Base-by-base conservation (phyloP, 2,888 invertebrate genomes). In the Drosophila neonasuta region DNA sequence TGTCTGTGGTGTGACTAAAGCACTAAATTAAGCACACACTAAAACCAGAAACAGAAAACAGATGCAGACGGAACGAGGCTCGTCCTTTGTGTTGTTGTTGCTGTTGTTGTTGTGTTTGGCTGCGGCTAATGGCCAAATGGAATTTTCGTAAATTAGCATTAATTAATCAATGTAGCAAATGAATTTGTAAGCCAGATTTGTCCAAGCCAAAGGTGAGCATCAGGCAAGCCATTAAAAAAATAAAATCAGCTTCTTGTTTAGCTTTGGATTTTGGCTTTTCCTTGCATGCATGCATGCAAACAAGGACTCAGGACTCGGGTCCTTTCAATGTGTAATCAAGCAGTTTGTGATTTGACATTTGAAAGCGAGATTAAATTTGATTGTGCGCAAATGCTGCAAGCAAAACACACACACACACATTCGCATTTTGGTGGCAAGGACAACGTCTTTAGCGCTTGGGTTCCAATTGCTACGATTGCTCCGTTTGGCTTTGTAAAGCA, bases 61-160 rank as follows among this genome's bases (percentile, higher is more conserved):
- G 36, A 29, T 36, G 42, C 29, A 65, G n/a, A 30, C 57, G 45
- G 54, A 29, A 8, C 7, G 17, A 34, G 20, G 42, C 39, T 3
- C 2, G 56, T 49, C 62, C 54, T 60, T 46, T 49, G 17, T 30
- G 20, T 17, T 30, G 42, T 52, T 44, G 54, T 15, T 42, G 24
- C 9, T 15, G 10, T 24, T 10, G n/a, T 13, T 50, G 15, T 45
- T 56, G 52, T 65, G 49, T 48, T 51, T 51, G 75, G 68, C 41
- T 77, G 65, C 50, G 70, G 56, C 69, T 77, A 79, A 82, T 87
- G 77, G 75, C 72, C 70, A 78, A 80, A 79, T 71, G 77, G 74
- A 82, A 82, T 80, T 80, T 83, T 77, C 80, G 73, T 73, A 85
- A 85, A 85, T 85, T 85, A 85, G 83, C 83, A 83, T 81, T 81